These are phyloP conservation scores for Drosophila quinaria DNA, from an alignment of 2,888 invertebrate genomes.

Conservation along the genomic window DNA sequence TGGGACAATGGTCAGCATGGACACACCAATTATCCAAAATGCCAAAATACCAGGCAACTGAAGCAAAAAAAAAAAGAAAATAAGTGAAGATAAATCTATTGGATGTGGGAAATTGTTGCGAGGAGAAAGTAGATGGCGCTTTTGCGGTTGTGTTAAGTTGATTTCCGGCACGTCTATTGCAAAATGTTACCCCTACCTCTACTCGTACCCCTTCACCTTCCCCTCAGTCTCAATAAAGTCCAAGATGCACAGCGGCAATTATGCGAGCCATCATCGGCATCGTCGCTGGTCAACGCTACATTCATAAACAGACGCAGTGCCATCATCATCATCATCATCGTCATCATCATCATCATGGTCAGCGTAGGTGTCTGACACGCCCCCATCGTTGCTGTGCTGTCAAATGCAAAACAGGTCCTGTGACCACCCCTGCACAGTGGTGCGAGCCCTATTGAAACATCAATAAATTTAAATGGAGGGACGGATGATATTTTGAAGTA, in stretches of 20 bases:
- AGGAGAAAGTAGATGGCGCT: slow-evolving; percentile 73
- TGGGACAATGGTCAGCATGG: slow-evolving; percentile 53
- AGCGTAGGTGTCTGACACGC: slow-evolving; percentile 60
- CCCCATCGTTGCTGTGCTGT: slow-evolving; percentile 55
- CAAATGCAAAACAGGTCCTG: slow-evolving; percentile 55
- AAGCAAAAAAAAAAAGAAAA: slow-evolving; percentile 7
- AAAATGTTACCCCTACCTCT: not conserved
- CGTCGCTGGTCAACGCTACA: slow-evolving; percentile 47
- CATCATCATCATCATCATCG: slow-evolving; percentile 53
- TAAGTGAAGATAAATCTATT: slow-evolving; percentile 23
- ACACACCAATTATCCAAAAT: slow-evolving; percentile 75
- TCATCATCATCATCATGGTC: slow-evolving; percentile 47
- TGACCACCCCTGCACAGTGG: slow-evolving; percentile 33
- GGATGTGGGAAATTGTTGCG: slow-evolving; percentile 13
- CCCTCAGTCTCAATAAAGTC: not conserved
- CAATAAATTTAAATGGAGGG: not conserved
- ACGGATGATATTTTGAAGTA: no score
- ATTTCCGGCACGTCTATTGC: slow-evolving; percentile 75
- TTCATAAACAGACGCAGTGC: slow-evolving; percentile 70
- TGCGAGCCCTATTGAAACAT: not conserved
- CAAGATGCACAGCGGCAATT: slow-evolving; percentile 74
- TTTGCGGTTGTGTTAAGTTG: slow-evolving; percentile 81
- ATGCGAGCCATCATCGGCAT: slow-evolving; percentile 57
- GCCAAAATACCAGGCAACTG: slow-evolving; percentile 44
- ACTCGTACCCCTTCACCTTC: not conserved